Evolutionary conservation across 2,888 invertebrate genomes (phyloP).

Genomic region (Meta bourneti): DNA sequence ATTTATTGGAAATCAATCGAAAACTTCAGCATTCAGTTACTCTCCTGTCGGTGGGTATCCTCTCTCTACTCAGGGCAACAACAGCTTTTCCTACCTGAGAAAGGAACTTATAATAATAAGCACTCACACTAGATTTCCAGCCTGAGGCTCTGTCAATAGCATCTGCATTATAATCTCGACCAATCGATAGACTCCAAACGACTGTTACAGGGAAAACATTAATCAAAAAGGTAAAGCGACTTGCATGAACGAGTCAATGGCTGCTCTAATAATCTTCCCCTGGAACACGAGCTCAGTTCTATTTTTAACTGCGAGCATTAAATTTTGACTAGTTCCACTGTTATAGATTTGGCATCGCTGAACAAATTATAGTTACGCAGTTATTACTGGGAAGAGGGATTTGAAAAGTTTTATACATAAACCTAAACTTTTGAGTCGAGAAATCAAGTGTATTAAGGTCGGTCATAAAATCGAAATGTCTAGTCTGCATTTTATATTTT

Average conservation of each 20-base stretch:
- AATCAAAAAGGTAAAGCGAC: conserved; percentile 51
- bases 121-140: conserved; percentile 28
- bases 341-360: background rate
- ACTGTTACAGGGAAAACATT: conserved; percentile 41
- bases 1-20: conserved; percentile 61
- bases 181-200: conserved; percentile 44
- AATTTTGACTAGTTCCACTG: conserved; percentile 4
- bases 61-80: background rate
- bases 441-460: no score
- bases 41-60: background rate
- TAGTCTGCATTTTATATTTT: no score
- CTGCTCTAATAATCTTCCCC: conserved; percentile 29
- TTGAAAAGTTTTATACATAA: background rate
- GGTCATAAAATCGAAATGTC: no score
- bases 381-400: background rate
- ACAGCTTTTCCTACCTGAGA: conserved; percentile 9
- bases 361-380: background rate
- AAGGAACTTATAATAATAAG: conserved; percentile 57
- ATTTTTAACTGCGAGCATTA: conserved; percentile 13
- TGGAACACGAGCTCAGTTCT: background rate
- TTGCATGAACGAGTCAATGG: conserved; percentile 23
- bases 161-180: conserved; percentile 64
- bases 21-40: conserved; percentile 31
- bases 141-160: conserved; percentile 64
- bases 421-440: no score